Base-by-base conservation (phyloP, 2,113 vertebrate species). In the Mormyrus iriodes region DNA sequence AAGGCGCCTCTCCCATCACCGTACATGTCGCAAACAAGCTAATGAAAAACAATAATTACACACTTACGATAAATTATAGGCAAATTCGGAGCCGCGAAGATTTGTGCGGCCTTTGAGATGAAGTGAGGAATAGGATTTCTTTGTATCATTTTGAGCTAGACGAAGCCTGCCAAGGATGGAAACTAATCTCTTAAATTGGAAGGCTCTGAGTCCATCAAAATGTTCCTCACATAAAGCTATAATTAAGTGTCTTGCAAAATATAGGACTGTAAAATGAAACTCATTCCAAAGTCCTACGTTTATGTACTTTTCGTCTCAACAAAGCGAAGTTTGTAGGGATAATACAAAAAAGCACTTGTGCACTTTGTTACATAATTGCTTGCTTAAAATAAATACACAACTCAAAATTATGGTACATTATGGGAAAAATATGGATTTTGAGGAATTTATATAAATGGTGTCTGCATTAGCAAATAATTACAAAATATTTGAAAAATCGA, bases 241-340 rank as follows among this genome's bases (percentile, higher is more conserved):
- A 96, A 96, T 96, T 96, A 96, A 95, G 94, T 94, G 94, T 94
- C 94, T 95, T 95, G 94, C 96, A 95, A 96, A 96, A 96, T 94
- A 94, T 93, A 96, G 92, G 94, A 93, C 95, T 95, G 94, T 95
- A 95, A 96, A 95, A 96, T 94, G 94, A 94, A 95, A 94, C 93
- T 94, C 89, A 93, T 95, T 95, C 93, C 94, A 88, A 39, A 90
- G 93, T 92, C 92, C 95, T 95, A 93, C 94, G 94, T 93, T 93
- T 93, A 94, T 93, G 92, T 93, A 94, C 93, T 79, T 95, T 95
- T 96, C 94, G 92, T 94, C 92, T 90, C 94, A 91, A 94, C 90
- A 90, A 92, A 93, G 90, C 92, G 94, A 91, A 93, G 92, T 91
- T 89, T 91, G 89, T 83, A 85, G 91, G 55, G 21, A 87, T 53